phyloP scores from a whole-genome alignment of 92 coral and sea anemone genomes.

The Phenganax stokvisi region DNA sequence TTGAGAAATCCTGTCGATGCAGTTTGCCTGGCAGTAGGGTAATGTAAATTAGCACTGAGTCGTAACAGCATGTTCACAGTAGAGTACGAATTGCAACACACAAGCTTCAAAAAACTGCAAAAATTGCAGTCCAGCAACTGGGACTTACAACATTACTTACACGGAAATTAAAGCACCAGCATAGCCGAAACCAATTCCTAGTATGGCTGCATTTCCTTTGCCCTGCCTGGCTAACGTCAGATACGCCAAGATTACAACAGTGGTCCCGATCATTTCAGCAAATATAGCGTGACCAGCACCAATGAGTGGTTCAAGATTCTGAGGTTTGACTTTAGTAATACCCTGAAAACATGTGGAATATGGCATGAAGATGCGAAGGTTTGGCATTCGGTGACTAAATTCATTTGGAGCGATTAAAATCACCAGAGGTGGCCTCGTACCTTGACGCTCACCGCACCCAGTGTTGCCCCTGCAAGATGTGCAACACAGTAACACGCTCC shows the following conservation, averaged over 20 bases:
- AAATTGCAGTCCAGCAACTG: background rate
- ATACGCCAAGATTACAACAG: conserved; percentile 12
- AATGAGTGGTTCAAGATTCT: background rate
- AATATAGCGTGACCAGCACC: conserved; percentile 4
- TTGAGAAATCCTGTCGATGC: background rate
- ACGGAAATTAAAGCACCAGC: conserved; percentile 33
- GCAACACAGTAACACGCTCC: conserved; percentile 11
- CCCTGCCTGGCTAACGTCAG: conserved; percentile 5
- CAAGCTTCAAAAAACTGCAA: background rate
- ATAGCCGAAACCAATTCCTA: conserved; percentile 33
- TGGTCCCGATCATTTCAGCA: conserved; percentile 25
- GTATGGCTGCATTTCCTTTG: conserved; percentile 29
- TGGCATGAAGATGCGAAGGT: background rate
- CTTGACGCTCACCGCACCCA: conserved; percentile 28
- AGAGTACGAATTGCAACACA: background rate
- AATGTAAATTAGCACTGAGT: background rate
- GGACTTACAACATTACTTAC: background rate
- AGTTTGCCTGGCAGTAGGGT: background rate
- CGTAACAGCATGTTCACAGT: too few species aligned
- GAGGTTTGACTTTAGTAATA: background rate
- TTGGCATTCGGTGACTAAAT: background rate
- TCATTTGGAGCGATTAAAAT: too few species aligned
- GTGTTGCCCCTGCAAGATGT: background rate
- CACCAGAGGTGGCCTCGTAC: background rate
- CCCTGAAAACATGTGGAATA: background rate